Evolutionary conservation across 2,888 invertebrate species (phyloP).

Genomic region (Agriotes lineatus): DNA sequence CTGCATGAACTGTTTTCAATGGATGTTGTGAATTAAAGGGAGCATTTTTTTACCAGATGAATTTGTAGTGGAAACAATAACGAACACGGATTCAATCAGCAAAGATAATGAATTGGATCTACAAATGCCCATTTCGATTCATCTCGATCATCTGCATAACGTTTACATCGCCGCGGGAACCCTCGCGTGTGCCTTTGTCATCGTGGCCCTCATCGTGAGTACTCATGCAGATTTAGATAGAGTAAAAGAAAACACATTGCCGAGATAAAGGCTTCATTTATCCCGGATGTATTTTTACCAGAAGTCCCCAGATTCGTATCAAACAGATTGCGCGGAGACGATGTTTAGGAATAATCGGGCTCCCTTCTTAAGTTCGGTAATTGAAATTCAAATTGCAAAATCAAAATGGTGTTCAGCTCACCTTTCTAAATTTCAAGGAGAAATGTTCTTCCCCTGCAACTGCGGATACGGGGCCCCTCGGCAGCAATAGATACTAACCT

Average conservation of each 20-base stretch:
- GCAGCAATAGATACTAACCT: no score
- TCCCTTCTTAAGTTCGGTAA: not conserved
- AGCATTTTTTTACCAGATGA: constrained; percentile 66
- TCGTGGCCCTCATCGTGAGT: constrained; percentile 80
- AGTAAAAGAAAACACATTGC: constrained; percentile 12
- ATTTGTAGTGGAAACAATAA: constrained; percentile 77
- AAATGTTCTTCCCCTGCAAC: not conserved
- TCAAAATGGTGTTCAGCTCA: not conserved
- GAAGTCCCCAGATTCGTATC: constrained; percentile 6
- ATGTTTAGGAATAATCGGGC: not conserved
- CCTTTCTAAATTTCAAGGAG: not conserved
- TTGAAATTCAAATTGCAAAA: constrained; percentile 5
- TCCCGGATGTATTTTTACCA: constrained; percentile 2
- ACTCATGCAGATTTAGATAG: constrained; percentile 20
- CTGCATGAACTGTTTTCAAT: constrained; percentile 5
- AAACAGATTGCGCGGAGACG: not conserved
- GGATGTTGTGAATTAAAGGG: not conserved
- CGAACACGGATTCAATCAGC: constrained; percentile 49
- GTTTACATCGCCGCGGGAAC: constrained; percentile 85
- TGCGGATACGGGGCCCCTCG: no score
- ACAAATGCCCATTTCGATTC: constrained; percentile 66
- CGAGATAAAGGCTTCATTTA: constrained; percentile 15
- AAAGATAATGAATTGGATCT: constrained; percentile 52
- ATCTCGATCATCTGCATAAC: constrained; percentile 78
- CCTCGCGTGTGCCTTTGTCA: constrained; percentile 79